These are phyloP conservation scores for Leptestheria dahalacensis DNA, from an alignment of 1,140 invertebrate genomes.

Conservation along the genomic window DNA sequence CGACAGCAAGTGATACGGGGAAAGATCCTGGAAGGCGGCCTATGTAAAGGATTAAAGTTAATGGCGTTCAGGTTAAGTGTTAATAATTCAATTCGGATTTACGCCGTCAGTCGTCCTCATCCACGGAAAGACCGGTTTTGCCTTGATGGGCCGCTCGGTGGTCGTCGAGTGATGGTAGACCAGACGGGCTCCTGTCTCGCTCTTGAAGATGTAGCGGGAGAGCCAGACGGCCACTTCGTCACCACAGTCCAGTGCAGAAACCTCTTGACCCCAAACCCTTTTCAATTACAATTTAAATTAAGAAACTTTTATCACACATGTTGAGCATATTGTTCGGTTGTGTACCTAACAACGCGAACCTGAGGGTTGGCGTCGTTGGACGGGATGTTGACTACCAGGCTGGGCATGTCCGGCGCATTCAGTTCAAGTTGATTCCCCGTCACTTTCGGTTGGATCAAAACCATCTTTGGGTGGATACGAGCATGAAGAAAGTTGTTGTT, in stretches of 20 bases:
- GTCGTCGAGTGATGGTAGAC: background rate
- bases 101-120: conserved; percentile 9
- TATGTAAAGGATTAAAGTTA: conserved; percentile 24
- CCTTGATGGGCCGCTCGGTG: background rate
- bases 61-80: too few species aligned
- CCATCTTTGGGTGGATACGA: conserved; percentile 10
- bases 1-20: conserved; percentile 42
- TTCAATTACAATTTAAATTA: background rate
- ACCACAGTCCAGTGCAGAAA: conserved; percentile 8
- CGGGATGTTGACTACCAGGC: conserved; percentile 2
- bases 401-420: conserved; percentile 1
- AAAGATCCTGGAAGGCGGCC: conserved; percentile 42
- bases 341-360: background rate
- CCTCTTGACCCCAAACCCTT: conserved; percentile 9
- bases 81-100: conserved; percentile 11
- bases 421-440: conserved; percentile 9
- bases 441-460: conserved; percentile 11
- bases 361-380: background rate
- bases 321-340: background rate
- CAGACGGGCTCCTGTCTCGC: conserved; percentile 2
- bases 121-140: background rate
- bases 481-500: conserved; percentile 16
- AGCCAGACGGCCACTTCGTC: conserved; percentile 4
- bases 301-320: background rate
- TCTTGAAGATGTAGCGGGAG: conserved; percentile 4